A percentile compares a stretch with the other conserved stretches of the same genome.
phyloP scores from a whole-genome alignment of 2,113 vertebrate genomes.

The Polypterus bichir region DNA sequence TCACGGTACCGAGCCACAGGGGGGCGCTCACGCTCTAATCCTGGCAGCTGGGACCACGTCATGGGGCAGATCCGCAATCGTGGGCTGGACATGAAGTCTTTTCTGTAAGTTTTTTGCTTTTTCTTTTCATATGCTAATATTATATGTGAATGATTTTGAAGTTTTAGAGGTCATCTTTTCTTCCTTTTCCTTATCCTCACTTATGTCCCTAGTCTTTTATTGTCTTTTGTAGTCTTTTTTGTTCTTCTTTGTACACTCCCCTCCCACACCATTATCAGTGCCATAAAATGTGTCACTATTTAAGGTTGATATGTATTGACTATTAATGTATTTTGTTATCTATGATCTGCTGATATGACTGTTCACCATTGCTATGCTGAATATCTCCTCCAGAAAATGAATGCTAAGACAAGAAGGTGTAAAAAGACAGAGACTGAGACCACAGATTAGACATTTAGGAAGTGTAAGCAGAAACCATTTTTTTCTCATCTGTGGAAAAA shows the following conservation, averaged over 20 bases:
- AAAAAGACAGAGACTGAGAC: no score
- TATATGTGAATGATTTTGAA: no score
- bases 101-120: constrained; percentile 76
- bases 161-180: background rate
- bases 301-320: no score
- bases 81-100: constrained; percentile 95
- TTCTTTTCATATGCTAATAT: background rate
- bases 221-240: background rate
- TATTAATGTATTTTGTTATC: no score
- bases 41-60: constrained; percentile 95
- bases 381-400: no score
- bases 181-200: background rate
- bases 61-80: constrained; percentile 93
- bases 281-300: no score
- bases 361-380: no score
- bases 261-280: background rate
- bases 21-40: constrained; percentile 62
- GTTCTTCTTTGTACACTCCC: background rate
- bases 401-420: no score
- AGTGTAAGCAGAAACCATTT: no score
- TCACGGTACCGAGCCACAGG: constrained; percentile 65
- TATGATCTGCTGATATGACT: no score
- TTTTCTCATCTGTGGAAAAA: no score
- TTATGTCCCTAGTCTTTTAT: background rate
- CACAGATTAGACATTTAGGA: no score